A percentile compares a stretch with the other conserved stretches of the same genome.
phyloP scores from a whole-genome alignment of 1,140 invertebrate species.

The Leptinotarsa lineolata region DNA sequence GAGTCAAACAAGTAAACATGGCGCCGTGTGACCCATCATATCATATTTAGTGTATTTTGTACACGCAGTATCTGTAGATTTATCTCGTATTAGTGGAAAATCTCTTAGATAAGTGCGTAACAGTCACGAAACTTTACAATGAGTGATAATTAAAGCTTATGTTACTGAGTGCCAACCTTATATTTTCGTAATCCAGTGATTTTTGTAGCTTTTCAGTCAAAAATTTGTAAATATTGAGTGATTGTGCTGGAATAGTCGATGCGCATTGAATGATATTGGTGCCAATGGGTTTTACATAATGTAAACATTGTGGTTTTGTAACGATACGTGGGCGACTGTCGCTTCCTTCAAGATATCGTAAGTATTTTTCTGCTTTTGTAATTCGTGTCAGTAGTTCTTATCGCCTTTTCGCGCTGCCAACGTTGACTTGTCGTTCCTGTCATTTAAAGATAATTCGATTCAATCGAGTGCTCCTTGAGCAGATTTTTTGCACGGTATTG shows the following conservation, averaged over 20 bases:
- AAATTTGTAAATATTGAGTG: slow-evolving; percentile 23
- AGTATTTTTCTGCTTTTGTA: slow-evolving; percentile 18
- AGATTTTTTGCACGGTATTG: slow-evolving; percentile 54
- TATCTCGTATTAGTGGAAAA: slow-evolving; percentile 44
- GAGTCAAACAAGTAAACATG: slow-evolving; percentile 52
- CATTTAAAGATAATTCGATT: slow-evolving; percentile 21
- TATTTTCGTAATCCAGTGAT: slow-evolving; percentile 26
- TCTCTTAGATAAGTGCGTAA: slow-evolving; percentile 40
- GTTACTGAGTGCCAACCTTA: slow-evolving; percentile 38
- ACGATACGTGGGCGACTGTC: slow-evolving; percentile 37
- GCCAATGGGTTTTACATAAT: slow-evolving; percentile 37
- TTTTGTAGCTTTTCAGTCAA: slow-evolving; percentile 21
- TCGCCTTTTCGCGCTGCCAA: slow-evolving; percentile 24
- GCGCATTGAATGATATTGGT: slow-evolving; percentile 11
- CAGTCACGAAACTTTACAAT: slow-evolving; percentile 31
- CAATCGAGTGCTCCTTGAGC: slow-evolving; percentile 26
- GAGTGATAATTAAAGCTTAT: slow-evolving; percentile 38
- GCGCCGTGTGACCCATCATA: slow-evolving; percentile 54
- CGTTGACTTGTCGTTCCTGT: not conserved
- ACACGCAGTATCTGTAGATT: slow-evolving; percentile 48
- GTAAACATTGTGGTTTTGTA: slow-evolving; percentile 41
- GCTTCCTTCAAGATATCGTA: slow-evolving; percentile 33
- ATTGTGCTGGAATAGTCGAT: slow-evolving; percentile 21
- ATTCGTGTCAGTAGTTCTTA: not conserved
- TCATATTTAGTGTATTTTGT: slow-evolving; percentile 52